Base-by-base conservation (phyloP, 1,140 invertebrate genomes). In the Galleria mellonella region DNA sequence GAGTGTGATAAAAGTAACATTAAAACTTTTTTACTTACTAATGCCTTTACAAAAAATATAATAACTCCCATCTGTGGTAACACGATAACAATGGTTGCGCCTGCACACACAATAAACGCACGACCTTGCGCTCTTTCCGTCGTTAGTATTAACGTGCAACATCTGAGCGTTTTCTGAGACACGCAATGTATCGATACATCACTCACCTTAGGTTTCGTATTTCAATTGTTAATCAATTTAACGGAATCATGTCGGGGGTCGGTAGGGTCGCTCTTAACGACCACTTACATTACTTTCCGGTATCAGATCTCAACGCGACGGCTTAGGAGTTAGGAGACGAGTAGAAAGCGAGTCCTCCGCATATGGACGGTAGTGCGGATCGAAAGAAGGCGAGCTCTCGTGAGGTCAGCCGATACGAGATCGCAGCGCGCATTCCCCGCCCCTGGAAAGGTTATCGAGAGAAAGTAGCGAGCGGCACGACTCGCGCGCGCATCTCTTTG, bases 41-140 rank as follows among this genome's bases (percentile, higher is more conserved):
- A 23, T 3, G 17, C 6, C 17, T 23, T 23, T 3, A 6, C 17
- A 23, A 23, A 23, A 23, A 23, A 23, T 23, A 3, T 23, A 23
- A 23, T 23, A 23, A 23, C 17, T 6, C 17, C 17, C 17, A 6
- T 2, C 17, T 23, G 17, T 23, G 17, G 17, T 23, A 48, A 47
- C 41, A 43, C 41, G 49, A 39, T 48, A 53, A 62, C 68, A 72
- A 63, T 62, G 44, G 42, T 47, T 32, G 50, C 41, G 47, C 36
- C 23, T 41, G 31, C 44, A 6, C 17, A 23, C 17, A 23, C 17
- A 23, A 23, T 23, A 23, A 23, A 23, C 17, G 17, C 17, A 6
- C 17, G 47, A 63, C 70, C 70, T 73, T 73, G 66, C 59, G 59
- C 70, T 67, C 47, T 58, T 66, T 72, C 36, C 41, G 46, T 39